Evolutionary conservation across 2,888 invertebrate species (phyloP).

Genomic region (Antheraea yamamai): DNA sequence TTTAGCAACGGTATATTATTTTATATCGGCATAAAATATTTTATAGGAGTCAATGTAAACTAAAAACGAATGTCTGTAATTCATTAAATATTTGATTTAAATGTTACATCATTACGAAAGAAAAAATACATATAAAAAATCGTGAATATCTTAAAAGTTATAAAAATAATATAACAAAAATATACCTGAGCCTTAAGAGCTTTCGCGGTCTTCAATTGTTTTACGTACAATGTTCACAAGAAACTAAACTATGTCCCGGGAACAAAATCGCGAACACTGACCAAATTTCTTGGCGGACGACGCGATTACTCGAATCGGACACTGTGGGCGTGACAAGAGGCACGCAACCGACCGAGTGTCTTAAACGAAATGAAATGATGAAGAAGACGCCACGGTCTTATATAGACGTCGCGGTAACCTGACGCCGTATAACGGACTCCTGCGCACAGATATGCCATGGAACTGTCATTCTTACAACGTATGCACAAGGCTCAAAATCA

Average conservation of each 20-base stretch:
- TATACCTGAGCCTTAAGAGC: constrained; percentile 44
- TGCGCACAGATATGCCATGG: constrained; percentile 51
- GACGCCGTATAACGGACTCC: constrained; percentile 80
- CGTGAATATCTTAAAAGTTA: not conserved
- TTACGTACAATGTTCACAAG: constrained; percentile 67
- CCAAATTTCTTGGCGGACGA: constrained; percentile 51
- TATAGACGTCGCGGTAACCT: constrained; percentile 82
- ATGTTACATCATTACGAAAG: not conserved
- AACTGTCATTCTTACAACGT: constrained; percentile 56
- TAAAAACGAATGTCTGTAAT: not conserved
- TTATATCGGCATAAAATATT: not conserved
- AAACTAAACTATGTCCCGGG: constrained; percentile 67
- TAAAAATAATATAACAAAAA: constrained; percentile 20
- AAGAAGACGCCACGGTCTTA: constrained; percentile 80
- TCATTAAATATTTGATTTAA: not conserved
- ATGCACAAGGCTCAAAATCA: constrained; percentile 53
- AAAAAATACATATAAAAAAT: too few relatives aligned
- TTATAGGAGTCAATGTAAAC: not conserved
- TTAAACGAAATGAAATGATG: constrained; percentile 81
- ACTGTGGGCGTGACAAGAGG: constrained; percentile 57
- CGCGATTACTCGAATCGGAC: constrained; percentile 46
- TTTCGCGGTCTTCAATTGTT: constrained; percentile 46
- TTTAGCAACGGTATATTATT: not conserved
- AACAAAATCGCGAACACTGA: constrained; percentile 63
- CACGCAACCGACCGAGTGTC: constrained; percentile 68